Conservation (phyloP, 2,797 vertebrate species). For the Pampus argenteus region DNA sequence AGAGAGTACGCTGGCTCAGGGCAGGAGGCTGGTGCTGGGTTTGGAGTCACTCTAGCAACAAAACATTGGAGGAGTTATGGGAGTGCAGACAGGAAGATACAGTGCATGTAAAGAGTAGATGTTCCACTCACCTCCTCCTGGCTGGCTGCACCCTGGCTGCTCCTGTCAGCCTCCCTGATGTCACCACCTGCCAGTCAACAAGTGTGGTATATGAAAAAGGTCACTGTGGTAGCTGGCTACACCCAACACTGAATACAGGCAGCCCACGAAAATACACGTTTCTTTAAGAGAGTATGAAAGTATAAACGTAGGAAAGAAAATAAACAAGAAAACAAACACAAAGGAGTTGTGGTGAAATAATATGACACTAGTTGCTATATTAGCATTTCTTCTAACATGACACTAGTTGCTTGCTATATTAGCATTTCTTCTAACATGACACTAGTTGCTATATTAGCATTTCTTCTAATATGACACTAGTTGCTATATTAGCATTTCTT, state of each 20-base stretch:
- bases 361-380: no score
- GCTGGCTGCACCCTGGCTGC: constrained; percentile 63
- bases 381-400: no score
- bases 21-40: constrained; percentile 50
- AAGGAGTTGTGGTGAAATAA: no score
- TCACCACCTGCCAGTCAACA: constrained; percentile 80
- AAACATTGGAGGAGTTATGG: background rate
- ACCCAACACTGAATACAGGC: background rate
- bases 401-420: no score
- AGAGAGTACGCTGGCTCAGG: constrained; percentile 82
- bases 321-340: no score
- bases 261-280: background rate
- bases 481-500: no score
- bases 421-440: no score
- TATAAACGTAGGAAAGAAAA: no score
- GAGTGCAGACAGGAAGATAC: background rate
- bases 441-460: no score
- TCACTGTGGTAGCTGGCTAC: background rate
- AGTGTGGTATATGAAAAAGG: no score
- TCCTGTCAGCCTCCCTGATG: constrained; percentile 87
- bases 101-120: background rate
- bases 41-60: constrained; percentile 49
- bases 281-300: background rate
- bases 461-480: no score
- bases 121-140: constrained; percentile 82